Percentiles rank a stretch among this genome's conserved stretches.
phyloP scores from a whole-genome alignment of 1,140 invertebrate species.

The Drosophila kurseongensis region DNA sequence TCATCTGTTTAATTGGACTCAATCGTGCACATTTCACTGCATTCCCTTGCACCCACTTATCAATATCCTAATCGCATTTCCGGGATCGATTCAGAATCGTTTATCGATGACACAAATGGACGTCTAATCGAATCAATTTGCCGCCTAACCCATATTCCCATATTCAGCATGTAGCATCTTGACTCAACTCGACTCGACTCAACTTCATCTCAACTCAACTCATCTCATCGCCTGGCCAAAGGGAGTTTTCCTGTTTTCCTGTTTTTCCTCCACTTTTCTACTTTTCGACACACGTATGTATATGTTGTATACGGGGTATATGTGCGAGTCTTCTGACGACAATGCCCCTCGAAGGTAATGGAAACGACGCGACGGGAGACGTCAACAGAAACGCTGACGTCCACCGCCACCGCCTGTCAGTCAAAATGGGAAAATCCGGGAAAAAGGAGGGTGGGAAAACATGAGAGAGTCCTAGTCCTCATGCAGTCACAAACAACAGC shows the following conservation, averaged over 20 bases:
- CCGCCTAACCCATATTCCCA: slow-evolving; percentile 27
- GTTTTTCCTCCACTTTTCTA: slow-evolving; percentile 28
- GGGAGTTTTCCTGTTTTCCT: slow-evolving; percentile 39
- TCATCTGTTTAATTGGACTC: slow-evolving; percentile 10
- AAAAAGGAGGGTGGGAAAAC: slow-evolving; percentile 31
- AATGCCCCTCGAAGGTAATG: slow-evolving; percentile 43
- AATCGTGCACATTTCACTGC: slow-evolving; percentile 3
- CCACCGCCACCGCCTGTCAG: slow-evolving; percentile 37
- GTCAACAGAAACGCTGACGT: slow-evolving; percentile 23
- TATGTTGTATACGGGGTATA: background rate
- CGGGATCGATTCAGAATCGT: slow-evolving; percentile 30
- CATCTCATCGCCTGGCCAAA: slow-evolving; percentile 11
- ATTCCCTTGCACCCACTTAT: slow-evolving; percentile 13
- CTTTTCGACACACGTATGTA: slow-evolving; percentile 2
- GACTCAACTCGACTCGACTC: slow-evolving; percentile 1
- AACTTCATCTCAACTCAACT: background rate
- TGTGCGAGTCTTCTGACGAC: slow-evolving; percentile 22
- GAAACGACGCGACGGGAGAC: slow-evolving; percentile 27
- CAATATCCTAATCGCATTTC: slow-evolving; percentile 36
- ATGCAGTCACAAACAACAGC: slow-evolving; percentile 28
- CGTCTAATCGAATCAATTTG: slow-evolving; percentile 47
- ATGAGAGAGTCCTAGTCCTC: slow-evolving; percentile 6
- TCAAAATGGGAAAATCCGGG: slow-evolving; percentile 30
- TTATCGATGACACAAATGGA: slow-evolving; percentile 46
- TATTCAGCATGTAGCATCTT: slow-evolving; percentile 12